Evolutionary conservation across 2,888 invertebrate species (phyloP).

Genomic region (Harpalus rubripes): DNA sequence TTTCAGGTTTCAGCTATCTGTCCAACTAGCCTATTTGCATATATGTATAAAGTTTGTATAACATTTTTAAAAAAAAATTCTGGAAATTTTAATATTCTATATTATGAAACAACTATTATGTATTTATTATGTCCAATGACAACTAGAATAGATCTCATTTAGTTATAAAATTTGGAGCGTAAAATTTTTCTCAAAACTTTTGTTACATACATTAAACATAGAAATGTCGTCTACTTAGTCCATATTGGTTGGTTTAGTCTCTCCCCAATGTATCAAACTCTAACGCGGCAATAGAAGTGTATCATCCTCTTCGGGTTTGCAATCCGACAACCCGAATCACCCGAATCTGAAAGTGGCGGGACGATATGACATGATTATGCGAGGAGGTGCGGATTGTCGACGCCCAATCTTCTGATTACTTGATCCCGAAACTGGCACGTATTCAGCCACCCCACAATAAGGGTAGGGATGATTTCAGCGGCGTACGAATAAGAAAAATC

Average conservation of each 20-base stretch:
- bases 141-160: too few relatives aligned
- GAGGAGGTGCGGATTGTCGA: slow-evolving; percentile 69
- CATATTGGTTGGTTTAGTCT: neutral
- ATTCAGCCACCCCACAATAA: slow-evolving; percentile 69
- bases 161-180: too few relatives aligned
- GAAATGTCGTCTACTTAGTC: too few relatives aligned
- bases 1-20: too few relatives aligned
- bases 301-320: slow-evolving; percentile 36
- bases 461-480: neutral
- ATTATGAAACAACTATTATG: too few relatives aligned
- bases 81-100: too few relatives aligned
- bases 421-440: slow-evolving; percentile 73
- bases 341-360: slow-evolving; percentile 1
- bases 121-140: too few relatives aligned
- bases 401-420: slow-evolving; percentile 77
- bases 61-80: too few relatives aligned
- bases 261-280: slow-evolving; percentile 24
- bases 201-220: too few relatives aligned
- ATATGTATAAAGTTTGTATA: too few relatives aligned
- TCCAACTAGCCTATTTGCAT: too few relatives aligned
- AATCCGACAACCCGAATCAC: neutral
- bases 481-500: slow-evolving; percentile 7
- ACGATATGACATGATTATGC: slow-evolving; percentile 76
- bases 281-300: slow-evolving; percentile 25
- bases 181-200: too few relatives aligned